These are phyloP conservation scores for Aurelia aurita complex sp. Pacific DNA, from an alignment of 30 jellyfish, hydroid and myxozoan species.

Conservation along the genomic window DNA sequence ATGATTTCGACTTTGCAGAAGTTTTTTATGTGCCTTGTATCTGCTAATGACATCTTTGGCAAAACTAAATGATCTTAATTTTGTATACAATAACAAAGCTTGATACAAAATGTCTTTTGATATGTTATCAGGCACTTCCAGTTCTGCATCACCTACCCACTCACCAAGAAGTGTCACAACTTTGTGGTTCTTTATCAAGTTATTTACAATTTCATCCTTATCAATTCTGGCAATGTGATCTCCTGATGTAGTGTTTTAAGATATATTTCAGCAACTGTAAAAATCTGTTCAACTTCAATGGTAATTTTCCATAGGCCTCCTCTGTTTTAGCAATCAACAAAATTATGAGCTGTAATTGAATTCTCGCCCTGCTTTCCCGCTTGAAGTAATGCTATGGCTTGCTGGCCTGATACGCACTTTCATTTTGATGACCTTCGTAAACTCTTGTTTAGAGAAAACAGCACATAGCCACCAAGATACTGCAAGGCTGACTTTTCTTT, in stretches of 20 bases:
- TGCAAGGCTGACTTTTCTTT: background rate
- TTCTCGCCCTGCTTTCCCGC: too few relatives aligned
- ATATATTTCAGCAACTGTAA: constrained; percentile 4
- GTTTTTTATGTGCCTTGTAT: too few relatives aligned
- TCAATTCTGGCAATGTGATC: too few relatives aligned
- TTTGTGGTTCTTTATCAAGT: too few relatives aligned
- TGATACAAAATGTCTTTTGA: background rate
- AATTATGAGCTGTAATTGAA: too few relatives aligned
- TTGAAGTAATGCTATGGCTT: background rate
- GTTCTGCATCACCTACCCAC: constrained; percentile 7
- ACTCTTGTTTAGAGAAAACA: background rate
- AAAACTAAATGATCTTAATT: too few relatives aligned
- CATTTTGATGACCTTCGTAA: background rate
- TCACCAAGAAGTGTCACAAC: background rate
- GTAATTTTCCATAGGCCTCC: constrained; percentile 27
- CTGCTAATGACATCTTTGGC: too few relatives aligned
- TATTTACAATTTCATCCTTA: too few relatives aligned
- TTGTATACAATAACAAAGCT: too few relatives aligned
- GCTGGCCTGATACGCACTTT: background rate
- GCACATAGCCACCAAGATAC: background rate
- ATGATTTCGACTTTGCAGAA: too few relatives aligned
- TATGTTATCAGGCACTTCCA: background rate
- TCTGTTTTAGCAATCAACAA: constrained; percentile 18
- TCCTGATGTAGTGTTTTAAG: too few relatives aligned
- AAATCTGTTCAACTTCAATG: background rate